These are phyloP conservation scores for Diaperis boleti DNA, from an alignment of 2,888 invertebrate genomes.

Conservation along the genomic window DNA sequence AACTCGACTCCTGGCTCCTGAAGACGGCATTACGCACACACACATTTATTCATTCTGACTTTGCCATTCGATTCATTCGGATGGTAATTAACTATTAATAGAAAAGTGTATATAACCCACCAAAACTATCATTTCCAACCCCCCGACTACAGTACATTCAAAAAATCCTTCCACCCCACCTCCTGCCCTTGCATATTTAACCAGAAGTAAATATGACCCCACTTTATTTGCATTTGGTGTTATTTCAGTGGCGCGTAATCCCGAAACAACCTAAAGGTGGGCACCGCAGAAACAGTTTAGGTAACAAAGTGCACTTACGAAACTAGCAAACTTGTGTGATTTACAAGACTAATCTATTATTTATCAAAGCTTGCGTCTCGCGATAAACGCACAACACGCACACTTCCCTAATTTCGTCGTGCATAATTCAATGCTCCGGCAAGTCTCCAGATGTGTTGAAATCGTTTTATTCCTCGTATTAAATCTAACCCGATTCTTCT, in stretches of 20 bases:
- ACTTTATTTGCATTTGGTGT: constrained; percentile 40
- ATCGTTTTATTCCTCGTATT: constrained; percentile 13
- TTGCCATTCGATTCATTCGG: no score
- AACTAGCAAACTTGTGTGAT: constrained; percentile 49
- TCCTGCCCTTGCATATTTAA: constrained; percentile 35
- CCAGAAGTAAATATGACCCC: constrained; percentile 14
- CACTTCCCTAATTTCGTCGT: constrained; percentile 57
- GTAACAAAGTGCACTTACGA: constrained; percentile 47
- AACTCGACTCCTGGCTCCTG: no score
- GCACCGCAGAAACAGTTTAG: constrained; percentile 34
- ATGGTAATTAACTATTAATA: no score
- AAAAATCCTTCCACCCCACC: no score
- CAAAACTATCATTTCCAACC: no score
- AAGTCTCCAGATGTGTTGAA: constrained; percentile 20
- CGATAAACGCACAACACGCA: constrained; percentile 61
- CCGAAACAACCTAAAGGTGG: constrained; percentile 32
- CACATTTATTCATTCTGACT: no score
- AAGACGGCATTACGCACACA: no score
- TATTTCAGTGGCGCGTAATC: constrained; percentile 42
- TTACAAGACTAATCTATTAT: constrained; percentile 63
- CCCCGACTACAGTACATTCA: no score
- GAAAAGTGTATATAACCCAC: no score
- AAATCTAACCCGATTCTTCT: constrained; percentile 1
- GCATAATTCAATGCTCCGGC: constrained; percentile 56
- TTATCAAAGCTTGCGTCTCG: constrained; percentile 62